These are phyloP conservation scores for Sphaeridia pumilis DNA, from an alignment of 2,888 invertebrate species.

Conservation along the genomic window DNA sequence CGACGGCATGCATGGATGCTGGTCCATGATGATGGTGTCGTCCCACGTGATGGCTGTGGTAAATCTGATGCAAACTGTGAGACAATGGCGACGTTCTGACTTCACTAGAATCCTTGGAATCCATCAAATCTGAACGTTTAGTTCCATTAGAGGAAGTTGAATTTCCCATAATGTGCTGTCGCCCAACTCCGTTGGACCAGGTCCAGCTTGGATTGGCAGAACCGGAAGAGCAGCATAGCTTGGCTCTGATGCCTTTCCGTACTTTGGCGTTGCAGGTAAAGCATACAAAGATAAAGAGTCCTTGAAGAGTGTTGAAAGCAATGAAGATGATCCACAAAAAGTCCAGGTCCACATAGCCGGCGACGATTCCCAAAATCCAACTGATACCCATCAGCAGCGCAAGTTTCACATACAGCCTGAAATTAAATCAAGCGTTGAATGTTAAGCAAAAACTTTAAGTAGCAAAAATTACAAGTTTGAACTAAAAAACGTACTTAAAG, in stretches of 20 bases:
- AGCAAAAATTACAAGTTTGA: background rate
- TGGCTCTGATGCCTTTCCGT: conserved; percentile 30
- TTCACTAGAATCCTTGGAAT: conserved; percentile 28
- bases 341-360: conserved; percentile 40
- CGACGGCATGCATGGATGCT: conserved; percentile 16
- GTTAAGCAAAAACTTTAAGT: background rate
- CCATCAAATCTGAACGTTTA: conserved; percentile 27
- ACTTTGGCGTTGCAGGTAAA: conserved; percentile 44
- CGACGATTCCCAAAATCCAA: conserved; percentile 43
- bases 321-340: conserved; percentile 44
- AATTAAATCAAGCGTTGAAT: background rate
- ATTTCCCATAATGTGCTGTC: conserved; percentile 26
- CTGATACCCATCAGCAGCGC: conserved; percentile 44
- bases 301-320: conserved; percentile 43
- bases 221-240: conserved; percentile 21
- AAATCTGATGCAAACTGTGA: conserved; percentile 10
- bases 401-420: conserved; percentile 42
- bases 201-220: conserved; percentile 33
- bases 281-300: conserved; percentile 44
- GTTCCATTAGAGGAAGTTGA: conserved; percentile 31
- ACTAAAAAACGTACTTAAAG: conserved; percentile 29
- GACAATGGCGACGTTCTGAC: conserved; percentile 20
- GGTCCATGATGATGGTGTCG: conserved; percentile 17
- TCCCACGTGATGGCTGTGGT: conserved; percentile 6
- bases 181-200: conserved; percentile 32